A percentile compares a stretch with the other conserved stretches of the same genome.
Evolutionary conservation across 2,797 vertebrate species (phyloP).

Genomic region (Catharus ustulatus): DNA sequence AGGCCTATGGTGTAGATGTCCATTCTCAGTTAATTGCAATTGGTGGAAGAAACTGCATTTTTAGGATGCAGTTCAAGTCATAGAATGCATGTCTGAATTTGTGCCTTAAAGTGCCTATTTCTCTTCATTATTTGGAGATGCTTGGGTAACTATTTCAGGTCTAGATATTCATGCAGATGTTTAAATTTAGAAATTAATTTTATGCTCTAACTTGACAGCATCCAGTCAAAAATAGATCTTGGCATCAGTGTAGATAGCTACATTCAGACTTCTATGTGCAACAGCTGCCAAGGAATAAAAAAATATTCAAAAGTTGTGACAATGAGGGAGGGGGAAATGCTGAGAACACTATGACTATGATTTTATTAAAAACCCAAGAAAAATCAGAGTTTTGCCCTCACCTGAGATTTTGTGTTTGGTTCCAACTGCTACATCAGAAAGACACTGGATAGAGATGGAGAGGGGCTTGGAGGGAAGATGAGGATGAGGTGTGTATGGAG

Average conservation of each 20-base stretch:
- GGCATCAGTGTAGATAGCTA: background rate
- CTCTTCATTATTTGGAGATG: background rate
- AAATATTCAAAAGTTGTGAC: background rate
- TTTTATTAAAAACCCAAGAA: background rate
- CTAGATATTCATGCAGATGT: background rate
- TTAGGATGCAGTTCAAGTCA: background rate
- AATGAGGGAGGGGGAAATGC: background rate
- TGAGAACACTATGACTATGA: background rate
- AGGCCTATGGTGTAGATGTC: background rate
- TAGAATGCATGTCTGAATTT: background rate
- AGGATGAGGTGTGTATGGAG: background rate
- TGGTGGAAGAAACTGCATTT: background rate
- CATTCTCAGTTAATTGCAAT: background rate
- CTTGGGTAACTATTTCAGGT: background rate
- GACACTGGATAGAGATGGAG: background rate
- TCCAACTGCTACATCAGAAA: background rate
- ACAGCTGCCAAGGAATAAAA: background rate
- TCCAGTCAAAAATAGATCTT: background rate
- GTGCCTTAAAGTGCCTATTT: background rate
- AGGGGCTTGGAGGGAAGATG: background rate
- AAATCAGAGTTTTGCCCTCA: background rate
- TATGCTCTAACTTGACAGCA: background rate
- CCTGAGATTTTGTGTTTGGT: background rate
- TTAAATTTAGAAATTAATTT: conserved; percentile 15
- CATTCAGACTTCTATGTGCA: background rate